Evolutionary conservation across 2,113 vertebrate genomes (phyloP).

Genomic region (Notechis scutatus): DNA sequence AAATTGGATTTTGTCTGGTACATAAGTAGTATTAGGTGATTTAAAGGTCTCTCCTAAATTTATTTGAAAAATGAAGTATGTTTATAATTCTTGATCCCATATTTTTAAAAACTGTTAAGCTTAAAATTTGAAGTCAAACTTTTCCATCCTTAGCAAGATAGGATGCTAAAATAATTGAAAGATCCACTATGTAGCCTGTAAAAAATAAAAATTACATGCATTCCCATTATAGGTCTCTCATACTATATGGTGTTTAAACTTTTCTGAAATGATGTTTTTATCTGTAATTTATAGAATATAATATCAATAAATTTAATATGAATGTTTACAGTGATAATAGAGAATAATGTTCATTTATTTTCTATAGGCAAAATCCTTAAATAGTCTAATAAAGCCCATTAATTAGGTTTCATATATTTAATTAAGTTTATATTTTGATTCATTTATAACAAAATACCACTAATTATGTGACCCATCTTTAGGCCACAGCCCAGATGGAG

Average conservation of each 20-base stretch:
- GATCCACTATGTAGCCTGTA: not conserved
- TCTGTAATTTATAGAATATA: constrained; percentile 16
- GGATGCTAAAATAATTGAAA: not conserved
- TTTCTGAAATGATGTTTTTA: not conserved
- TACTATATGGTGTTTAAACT: not conserved
- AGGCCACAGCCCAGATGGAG: constrained; percentile 98
- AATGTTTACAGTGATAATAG: not conserved
- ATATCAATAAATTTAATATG: accelerated
- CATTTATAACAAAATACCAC: not conserved
- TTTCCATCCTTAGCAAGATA: not conserved
- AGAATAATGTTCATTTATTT: not conserved
- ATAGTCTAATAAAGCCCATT: not conserved
- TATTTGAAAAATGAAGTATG: not conserved
- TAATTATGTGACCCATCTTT: constrained; percentile 29
- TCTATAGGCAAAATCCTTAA: not conserved
- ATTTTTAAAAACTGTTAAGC: not conserved
- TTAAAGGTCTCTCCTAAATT: not conserved
- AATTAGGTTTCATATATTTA: not conserved
- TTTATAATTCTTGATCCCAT: not conserved
- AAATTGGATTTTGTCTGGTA: not conserved
- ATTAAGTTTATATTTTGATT: constrained; percentile 12
- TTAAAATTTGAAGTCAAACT: not conserved
- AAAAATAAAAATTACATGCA: not conserved
- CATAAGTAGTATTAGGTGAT: not conserved
- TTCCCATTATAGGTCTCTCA: not conserved